Evolutionary conservation across 2,797 vertebrate genomes (phyloP).

Genomic region (Crax fasciolata): DNA sequence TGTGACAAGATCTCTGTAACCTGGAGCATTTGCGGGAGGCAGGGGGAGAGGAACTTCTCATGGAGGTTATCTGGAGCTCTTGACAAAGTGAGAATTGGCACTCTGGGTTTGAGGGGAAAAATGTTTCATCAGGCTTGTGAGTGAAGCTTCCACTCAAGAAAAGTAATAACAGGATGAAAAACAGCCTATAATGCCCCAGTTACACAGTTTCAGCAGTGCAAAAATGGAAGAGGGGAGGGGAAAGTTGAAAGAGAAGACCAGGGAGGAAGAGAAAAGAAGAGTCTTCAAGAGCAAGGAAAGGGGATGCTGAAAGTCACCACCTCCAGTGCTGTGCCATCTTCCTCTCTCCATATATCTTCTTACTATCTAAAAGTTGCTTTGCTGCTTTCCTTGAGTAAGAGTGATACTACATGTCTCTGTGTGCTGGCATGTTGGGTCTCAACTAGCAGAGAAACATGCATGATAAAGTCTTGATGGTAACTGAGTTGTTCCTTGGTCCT

Average conservation of each 20-base stretch:
- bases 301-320: neutral
- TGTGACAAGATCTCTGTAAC: conserved; percentile 42
- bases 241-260: neutral
- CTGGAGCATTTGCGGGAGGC: neutral
- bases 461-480: neutral
- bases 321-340: neutral
- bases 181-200: conserved; percentile 45
- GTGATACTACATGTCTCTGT: neutral
- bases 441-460: neutral
- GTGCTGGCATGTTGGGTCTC: neutral
- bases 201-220: conserved; percentile 61
- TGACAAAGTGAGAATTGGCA: conserved; percentile 66
- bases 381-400: neutral
- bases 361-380: neutral
- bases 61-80: conserved; percentile 60
- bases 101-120: conserved; percentile 30
- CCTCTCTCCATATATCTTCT: neutral
- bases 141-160: conserved; percentile 39
- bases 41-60: conserved; percentile 33
- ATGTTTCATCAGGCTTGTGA: conserved; percentile 42
- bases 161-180: conserved; percentile 58
- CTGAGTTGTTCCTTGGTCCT: neutral
- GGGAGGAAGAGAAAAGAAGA: neutral
- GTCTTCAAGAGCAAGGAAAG: neutral
- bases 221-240: conserved; percentile 1